A percentile compares a stretch with the other conserved stretches of the same genome.
These are phyloP conservation scores for Galaxea fascicularis DNA, from an alignment of 92 coral and sea anemone genomes.

Conservation along the genomic window DNA sequence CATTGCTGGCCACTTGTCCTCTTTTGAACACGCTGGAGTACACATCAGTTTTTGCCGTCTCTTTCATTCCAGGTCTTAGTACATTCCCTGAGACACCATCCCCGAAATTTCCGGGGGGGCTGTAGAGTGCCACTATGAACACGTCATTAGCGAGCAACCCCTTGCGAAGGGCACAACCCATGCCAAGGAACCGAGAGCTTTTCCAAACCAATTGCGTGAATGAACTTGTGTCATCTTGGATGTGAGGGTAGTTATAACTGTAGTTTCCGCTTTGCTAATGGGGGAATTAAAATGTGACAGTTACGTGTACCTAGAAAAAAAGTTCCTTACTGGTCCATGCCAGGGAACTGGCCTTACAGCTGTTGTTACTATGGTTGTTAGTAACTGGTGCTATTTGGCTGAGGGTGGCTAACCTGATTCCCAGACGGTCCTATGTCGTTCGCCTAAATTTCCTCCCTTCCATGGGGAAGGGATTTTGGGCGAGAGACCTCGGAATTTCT, in stretches of 20 bases:
- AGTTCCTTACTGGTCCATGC: too few relatives aligned
- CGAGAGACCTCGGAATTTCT: too few relatives aligned
- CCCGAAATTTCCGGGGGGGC: slow-evolving; percentile 90
- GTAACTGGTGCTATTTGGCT: too few relatives aligned
- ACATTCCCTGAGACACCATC: slow-evolving; percentile 82
- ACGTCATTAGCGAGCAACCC: slow-evolving; percentile 93
- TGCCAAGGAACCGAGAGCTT: slow-evolving; percentile 71
- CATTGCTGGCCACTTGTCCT: slow-evolving; percentile 4
- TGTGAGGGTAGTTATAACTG: slow-evolving; percentile 89
- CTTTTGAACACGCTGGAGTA: slow-evolving; percentile 77
- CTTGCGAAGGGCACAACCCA: slow-evolving; percentile 90
- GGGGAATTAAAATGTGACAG: neutral
- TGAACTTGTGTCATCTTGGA: slow-evolving; percentile 84
- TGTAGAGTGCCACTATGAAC: slow-evolving; percentile 91
- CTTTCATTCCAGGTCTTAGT: slow-evolving; percentile 75
- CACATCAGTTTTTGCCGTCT: slow-evolving; percentile 67
- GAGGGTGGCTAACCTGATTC: too few relatives aligned
- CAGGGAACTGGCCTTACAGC: too few relatives aligned
- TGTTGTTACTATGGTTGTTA: too few relatives aligned
- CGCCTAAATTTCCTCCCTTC: too few relatives aligned
- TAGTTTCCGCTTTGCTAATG: slow-evolving; percentile 67
- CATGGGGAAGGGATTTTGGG: too few relatives aligned
- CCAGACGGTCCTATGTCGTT: too few relatives aligned
- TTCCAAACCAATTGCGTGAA: slow-evolving; percentile 96
- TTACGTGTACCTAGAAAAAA: neutral